These are phyloP conservation scores for Meriones psammophilus DNA, from an alignment of 2,797 vertebrate species.

Conservation along the genomic window DNA sequence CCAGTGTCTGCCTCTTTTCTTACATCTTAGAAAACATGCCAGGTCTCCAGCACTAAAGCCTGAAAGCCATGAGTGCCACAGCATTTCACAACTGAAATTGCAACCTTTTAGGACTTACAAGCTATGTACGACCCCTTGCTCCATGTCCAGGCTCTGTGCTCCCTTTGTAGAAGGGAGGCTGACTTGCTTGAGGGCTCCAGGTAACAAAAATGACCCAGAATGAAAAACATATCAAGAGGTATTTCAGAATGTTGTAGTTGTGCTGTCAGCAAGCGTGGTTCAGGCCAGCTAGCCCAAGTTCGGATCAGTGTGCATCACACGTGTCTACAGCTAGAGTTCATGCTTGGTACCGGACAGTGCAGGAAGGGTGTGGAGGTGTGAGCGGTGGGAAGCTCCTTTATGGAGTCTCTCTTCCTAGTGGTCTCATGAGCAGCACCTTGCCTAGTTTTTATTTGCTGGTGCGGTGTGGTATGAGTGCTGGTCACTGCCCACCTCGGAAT, in stretches of 20 bases:
- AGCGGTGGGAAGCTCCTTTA: rapidly evolving
- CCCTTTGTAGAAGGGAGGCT: background rate
- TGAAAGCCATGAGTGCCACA: background rate
- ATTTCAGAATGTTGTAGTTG: rapidly evolving
- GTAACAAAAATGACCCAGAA: background rate
- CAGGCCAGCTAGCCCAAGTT: background rate
- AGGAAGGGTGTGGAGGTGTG: no score
- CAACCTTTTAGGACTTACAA: background rate
- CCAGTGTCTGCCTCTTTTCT: background rate
- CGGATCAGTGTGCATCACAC: rapidly evolving
- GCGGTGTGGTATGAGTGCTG: background rate
- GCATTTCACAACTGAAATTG: background rate
- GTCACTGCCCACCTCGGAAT: background rate
- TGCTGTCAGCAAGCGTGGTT: background rate
- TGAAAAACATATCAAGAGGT: background rate
- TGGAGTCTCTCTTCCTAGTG: background rate
- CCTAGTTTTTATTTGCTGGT: background rate
- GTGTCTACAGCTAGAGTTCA: background rate
- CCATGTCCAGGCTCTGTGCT: background rate
- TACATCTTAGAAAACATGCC: background rate
- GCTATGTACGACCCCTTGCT: background rate
- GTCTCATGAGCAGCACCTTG: background rate
- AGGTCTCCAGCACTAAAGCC: background rate
- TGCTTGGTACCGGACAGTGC: rapidly evolving
- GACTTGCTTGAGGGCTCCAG: background rate